Base-by-base conservation (phyloP, 2,888 invertebrate genomes). In the Tuta absoluta region DNA sequence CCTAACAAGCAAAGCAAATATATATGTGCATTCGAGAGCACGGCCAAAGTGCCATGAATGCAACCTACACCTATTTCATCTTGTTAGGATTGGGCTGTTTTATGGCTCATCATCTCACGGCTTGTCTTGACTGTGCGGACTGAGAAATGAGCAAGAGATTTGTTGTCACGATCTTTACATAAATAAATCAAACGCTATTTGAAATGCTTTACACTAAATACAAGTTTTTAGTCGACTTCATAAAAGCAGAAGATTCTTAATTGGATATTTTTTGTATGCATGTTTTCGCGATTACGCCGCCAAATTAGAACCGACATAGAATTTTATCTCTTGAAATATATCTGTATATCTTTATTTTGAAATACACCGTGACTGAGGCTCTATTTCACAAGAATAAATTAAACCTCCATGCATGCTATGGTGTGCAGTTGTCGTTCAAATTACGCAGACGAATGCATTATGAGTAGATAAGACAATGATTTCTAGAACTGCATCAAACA, bases 401-500 rank as follows among this genome's bases (percentile, higher is more conserved):
- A n/a, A n/a, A n/a, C n/a, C n/a, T n/a, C n/a, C n/a, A n/a, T n/a
- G n/a, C n/a, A n/a, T n/a, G 11, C 12, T 38, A 12, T 38, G 1
- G 2, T n/a, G 14, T n/a, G 12, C 41, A 14, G 21, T 51, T 19
- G 51, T 21, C 19, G 51, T 19, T 11, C 4, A 23, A 51, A 51
- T 51, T 23, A 51, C 51, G 51, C 23, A 51, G 21, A 14, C 24
- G 21, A 53, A 53, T 53, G 23, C 24, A 53, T 49, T 49, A 49
- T 51, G 51, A 5, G 23, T 51, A 11, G 21, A 10, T 11, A 0
- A 17, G 49, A 49, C 3, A 49, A 49, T 49, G 49, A n/a, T 49
- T 45, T 17, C 45, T 49, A 49, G 21, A 49, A 21, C 2, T 49
- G n/a, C n/a, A 49, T 17, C 1, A 11, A 49, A 21, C 2, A 45